A percentile compares a stretch with the other conserved stretches of the same genome.
These are phyloP conservation scores for Eleutherodactylus coqui DNA, from an alignment of 2,797 vertebrate genomes.

Conservation along the genomic window DNA sequence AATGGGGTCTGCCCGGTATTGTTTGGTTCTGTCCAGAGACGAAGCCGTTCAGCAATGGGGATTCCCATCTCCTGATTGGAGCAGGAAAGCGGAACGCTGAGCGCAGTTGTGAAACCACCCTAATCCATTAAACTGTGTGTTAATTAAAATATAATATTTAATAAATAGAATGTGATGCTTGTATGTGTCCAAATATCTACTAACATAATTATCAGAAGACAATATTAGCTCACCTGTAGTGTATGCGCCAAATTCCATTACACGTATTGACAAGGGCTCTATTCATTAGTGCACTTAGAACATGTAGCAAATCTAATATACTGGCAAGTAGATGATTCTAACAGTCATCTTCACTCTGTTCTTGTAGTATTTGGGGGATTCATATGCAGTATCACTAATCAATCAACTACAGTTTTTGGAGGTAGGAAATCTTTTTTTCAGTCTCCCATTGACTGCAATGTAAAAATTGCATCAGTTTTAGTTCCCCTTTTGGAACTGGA, in stretches of 20 bases:
- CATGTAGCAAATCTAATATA: constrained; percentile 5
- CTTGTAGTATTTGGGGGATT: background rate
- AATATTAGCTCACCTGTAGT: background rate
- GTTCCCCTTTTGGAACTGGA: too few species aligned
- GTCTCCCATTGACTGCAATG: too few species aligned
- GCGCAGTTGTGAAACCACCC: too few species aligned
- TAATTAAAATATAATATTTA: too few species aligned
- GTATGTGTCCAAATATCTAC: background rate
- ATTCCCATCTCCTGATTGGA: too few species aligned
- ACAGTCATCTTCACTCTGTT: background rate
- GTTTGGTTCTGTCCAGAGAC: too few species aligned
- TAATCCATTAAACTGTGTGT: too few species aligned
- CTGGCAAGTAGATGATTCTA: background rate
- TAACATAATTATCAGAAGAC: background rate
- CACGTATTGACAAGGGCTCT: constrained; percentile 14
- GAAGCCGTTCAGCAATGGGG: too few species aligned
- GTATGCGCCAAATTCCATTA: background rate
- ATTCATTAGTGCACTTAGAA: constrained; percentile 21
- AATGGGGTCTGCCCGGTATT: too few species aligned
- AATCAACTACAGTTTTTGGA: background rate
- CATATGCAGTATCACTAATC: background rate
- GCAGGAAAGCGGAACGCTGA: too few species aligned
- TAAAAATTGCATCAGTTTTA: too few species aligned
- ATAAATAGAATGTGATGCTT: background rate
- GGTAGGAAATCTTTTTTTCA: background rate